Conservation (phyloP, 2,888 invertebrate species). For the Argyresthia goedartella region DNA sequence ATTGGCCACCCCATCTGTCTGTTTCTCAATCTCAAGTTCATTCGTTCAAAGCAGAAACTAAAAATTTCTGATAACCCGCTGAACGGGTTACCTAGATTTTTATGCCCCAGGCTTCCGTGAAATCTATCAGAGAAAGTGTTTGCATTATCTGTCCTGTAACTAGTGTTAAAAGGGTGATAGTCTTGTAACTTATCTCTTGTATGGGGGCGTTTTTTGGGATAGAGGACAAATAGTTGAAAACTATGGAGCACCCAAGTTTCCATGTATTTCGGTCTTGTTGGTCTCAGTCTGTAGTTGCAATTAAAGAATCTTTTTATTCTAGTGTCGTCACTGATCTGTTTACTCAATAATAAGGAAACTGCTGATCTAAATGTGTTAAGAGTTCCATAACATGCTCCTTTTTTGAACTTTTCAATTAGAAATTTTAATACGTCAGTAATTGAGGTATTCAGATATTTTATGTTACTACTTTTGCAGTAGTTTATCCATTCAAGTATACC, state of each 20-base stretch:
- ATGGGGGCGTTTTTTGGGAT: not conserved
- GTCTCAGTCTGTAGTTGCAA: constrained; percentile 2
- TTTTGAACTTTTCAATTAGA: not conserved
- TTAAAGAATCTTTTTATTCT: constrained; percentile 4
- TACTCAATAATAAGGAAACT: constrained; percentile 4
- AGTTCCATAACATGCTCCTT: constrained; percentile 1
- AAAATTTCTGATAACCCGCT: too few relatives aligned
- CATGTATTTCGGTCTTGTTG: constrained; percentile 1
- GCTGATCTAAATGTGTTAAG: constrained; percentile 6
- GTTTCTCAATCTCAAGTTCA: too few relatives aligned
- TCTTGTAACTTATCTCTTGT: not conserved
- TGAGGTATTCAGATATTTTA: not conserved
- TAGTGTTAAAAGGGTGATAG: not conserved
- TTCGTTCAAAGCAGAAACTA: too few relatives aligned
- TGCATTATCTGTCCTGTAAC: not conserved
- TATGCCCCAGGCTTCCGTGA: too few relatives aligned
- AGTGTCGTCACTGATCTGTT: not conserved
- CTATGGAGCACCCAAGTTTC: constrained; percentile 1
- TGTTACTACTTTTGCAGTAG: not conserved
- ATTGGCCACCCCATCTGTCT: too few relatives aligned
- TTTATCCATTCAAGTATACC: not conserved
- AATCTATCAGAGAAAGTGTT: not conserved
- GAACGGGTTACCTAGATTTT: too few relatives aligned
- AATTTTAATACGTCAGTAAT: not conserved
- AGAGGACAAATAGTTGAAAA: not conserved